phyloP scores from a whole-genome alignment of 2,113 vertebrate genomes.

The Fregetta grallaria region DNA sequence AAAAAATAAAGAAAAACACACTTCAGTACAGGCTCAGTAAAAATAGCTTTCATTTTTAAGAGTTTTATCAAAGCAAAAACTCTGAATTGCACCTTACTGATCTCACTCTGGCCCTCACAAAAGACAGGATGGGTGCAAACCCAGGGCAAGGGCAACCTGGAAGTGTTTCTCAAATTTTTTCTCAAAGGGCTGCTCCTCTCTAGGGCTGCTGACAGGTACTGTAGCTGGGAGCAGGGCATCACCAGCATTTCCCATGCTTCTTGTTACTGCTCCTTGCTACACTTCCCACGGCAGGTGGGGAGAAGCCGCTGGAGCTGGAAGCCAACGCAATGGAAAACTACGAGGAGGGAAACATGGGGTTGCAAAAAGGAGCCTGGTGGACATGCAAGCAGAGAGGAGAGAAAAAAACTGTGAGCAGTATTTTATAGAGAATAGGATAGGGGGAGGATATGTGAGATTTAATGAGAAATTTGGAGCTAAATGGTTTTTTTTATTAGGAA shows the following conservation, averaged over 20 bases:
- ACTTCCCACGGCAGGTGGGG: background rate
- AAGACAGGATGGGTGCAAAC: background rate
- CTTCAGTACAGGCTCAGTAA: background rate
- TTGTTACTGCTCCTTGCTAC: background rate
- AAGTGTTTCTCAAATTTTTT: background rate
- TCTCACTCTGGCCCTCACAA: background rate
- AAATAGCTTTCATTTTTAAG: background rate
- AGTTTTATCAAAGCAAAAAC: background rate
- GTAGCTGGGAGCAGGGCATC: background rate
- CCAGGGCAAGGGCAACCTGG: background rate
- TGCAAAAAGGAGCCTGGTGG: background rate
- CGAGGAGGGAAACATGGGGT: accelerated
- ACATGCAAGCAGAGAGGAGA: background rate
- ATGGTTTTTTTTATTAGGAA: background rate
- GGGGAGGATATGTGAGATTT: background rate
- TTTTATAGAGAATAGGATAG: background rate
- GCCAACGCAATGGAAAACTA: background rate
- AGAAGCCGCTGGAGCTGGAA: background rate
- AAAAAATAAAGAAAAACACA: background rate
- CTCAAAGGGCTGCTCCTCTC: background rate
- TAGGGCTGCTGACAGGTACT: background rate
- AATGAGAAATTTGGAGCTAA: background rate
- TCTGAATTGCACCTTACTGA: background rate
- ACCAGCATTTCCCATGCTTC: background rate
- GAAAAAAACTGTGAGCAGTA: background rate